Evolutionary conservation across 2,797 vertebrate genomes (phyloP), one percentile per base, ranked within the genome.

Genomic region (Sylvilagus floridanus): DNA sequence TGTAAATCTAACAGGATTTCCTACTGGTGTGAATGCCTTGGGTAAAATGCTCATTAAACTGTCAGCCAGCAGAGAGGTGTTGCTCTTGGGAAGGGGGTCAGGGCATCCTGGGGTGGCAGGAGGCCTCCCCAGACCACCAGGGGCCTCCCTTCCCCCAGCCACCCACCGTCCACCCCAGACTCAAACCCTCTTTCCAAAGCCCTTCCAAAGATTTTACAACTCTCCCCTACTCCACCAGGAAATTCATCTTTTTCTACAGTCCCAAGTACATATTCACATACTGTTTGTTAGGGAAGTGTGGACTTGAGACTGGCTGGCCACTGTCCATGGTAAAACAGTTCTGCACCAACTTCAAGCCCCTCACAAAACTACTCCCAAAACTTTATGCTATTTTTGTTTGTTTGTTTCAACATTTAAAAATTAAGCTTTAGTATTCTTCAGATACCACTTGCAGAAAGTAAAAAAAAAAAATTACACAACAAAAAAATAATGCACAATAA

Each of bases 21-120:
- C 97, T 98, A 98, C 97, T 97, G 92, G 97, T 97, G 95, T 98
- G 97, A 98, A 97, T 97, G 98, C 98, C 98, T 98, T 97, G 98
- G 97, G 98, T 98, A 98, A 98, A 98, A 98, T 97, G 96, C 98
- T 98, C 98, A 98, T 98, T 98, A 98, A 98, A 98, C 97, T 98
- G 97, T 98, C 98, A 98, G 97, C 96, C 95, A 97, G 97, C 96
- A 97, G 97, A 96, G 96, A 98, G 96, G 97, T 98, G 97, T 97
- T 88, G 91, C 97, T 98, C 95, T 97, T 97, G 97, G 72, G 96
- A 97, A 97, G 97, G 97, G 78, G 95, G 96, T 96, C 94, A 50
- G 50, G 90, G 76, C 66, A 88, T 88, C 81, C 73, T 88, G 65
- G 69, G 73, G 21, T 21, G 19, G 82, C 72, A 78, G 87, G 81